Evolutionary conservation across 2,888 invertebrate genomes (phyloP).

Genomic region (Xestia sexstrigata): DNA sequence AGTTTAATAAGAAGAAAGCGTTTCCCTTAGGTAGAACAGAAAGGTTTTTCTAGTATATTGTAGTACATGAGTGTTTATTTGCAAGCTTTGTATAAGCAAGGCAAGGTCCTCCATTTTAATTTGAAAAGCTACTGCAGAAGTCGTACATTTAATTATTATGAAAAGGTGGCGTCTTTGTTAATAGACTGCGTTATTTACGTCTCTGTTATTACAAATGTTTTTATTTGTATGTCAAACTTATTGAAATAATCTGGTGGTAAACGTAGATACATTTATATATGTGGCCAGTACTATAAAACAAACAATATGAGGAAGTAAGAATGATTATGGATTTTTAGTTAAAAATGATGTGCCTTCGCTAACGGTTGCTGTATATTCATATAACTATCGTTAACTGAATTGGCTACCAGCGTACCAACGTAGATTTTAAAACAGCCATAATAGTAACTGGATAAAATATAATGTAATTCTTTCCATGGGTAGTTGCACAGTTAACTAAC

Average conservation of each 20-base stretch:
- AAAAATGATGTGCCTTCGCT: background rate
- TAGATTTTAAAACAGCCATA: background rate
- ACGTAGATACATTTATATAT: background rate
- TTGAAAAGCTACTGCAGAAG: background rate
- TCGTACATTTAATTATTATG: constrained; percentile 15
- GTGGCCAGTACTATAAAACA: background rate
- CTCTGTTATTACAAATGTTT: background rate
- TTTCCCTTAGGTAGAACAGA: background rate
- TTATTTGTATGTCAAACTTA: background rate
- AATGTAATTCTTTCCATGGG: background rate
- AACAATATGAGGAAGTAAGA: background rate
- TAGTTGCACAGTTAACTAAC: background rate
- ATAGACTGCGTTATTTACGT: background rate
- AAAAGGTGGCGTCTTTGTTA: background rate
- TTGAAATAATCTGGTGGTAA: background rate
- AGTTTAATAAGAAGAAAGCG: background rate
- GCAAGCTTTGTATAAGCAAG: background rate
- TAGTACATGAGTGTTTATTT: background rate
- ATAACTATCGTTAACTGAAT: background rate
- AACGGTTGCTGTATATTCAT: background rate
- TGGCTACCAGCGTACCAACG: background rate
- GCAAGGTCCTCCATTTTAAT: constrained; percentile 19
- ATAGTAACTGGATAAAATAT: background rate
- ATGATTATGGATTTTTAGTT: background rate
- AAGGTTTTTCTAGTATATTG: constrained; percentile 4